Evolutionary conservation across 37 sponge, comb jelly and placozoan species (phyloP).

Genomic region (Cliona cf. orientalis): DNA sequence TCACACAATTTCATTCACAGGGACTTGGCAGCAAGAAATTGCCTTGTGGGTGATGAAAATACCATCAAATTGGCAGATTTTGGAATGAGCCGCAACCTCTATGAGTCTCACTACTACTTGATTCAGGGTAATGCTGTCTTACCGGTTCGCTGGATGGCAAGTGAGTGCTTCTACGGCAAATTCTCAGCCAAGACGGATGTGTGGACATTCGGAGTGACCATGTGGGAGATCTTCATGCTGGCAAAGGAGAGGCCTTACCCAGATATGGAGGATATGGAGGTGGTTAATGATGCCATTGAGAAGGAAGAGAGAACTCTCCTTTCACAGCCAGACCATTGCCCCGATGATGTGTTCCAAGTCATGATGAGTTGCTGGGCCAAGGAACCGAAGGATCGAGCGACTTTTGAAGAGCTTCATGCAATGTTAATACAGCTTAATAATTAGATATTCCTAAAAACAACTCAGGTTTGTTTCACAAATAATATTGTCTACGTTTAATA

Average conservation of each 20-base stretch:
- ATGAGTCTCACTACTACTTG: conserved; percentile 63
- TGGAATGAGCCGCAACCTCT: conserved; percentile 83
- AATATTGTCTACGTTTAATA: too few species aligned
- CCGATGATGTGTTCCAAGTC: conserved; percentile 52
- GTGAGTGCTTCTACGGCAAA: conserved; percentile 81
- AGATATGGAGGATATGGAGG: conserved; percentile 70
- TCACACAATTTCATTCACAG: conserved; percentile 66
- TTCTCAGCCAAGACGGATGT: conserved; percentile 86
- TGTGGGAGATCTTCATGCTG: conserved; percentile 88
- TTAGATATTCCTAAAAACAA: too few species aligned
- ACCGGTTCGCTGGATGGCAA: conserved; percentile 87
- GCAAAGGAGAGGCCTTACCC: conserved; percentile 65
- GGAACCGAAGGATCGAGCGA: conserved; percentile 49
- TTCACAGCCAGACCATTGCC: conserved; percentile 38
- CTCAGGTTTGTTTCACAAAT: too few species aligned
- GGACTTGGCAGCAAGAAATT: conserved; percentile 73
- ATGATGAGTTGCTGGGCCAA: conserved; percentile 66
- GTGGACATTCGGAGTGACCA: conserved; percentile 83
- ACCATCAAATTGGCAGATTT: conserved; percentile 84
- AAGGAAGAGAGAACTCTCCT: conserved; percentile 19
- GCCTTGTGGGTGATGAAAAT: conserved; percentile 62
- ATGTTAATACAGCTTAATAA: too few species aligned
- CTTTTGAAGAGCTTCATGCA: conserved; percentile 44
- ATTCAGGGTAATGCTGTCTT: conserved; percentile 53
- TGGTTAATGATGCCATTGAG: conserved; percentile 67